Conservation (phyloP, 1,140 invertebrate species). For the Bombus vancouverensis region DNA sequence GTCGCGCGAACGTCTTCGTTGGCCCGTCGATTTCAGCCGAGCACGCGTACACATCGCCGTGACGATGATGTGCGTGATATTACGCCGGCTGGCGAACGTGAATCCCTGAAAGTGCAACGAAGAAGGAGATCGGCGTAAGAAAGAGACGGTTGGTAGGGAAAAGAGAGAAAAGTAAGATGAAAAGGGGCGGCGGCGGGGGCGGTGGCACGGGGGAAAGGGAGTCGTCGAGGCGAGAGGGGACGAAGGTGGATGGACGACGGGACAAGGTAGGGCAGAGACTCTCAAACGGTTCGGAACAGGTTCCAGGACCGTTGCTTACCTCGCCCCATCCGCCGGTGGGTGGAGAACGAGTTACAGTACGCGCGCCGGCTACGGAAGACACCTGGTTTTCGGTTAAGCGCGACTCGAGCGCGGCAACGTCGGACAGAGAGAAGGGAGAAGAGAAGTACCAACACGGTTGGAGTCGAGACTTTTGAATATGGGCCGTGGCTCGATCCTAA, state of each 20-base stretch:
- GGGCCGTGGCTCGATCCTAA: constrained; percentile 20
- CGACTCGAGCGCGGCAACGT: constrained; percentile 69
- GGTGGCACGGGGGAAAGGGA: constrained; percentile 42
- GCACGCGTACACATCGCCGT: constrained; percentile 71
- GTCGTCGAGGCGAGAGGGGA: constrained; percentile 44
- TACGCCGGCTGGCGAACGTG: constrained; percentile 71
- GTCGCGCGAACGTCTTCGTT: constrained; percentile 25
- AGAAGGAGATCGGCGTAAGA: not conserved
- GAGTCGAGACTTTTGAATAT: constrained; percentile 32
- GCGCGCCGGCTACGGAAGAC: constrained; percentile 72
- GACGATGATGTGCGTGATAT: constrained; percentile 77
- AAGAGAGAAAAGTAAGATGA: constrained; percentile 29
- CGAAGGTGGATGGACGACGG: constrained; percentile 56
- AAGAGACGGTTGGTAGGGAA: not conserved
- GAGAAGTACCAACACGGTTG: not conserved
- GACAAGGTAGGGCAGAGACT: constrained; percentile 70
- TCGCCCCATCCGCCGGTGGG: constrained; percentile 70
- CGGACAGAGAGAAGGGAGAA: constrained; percentile 58
- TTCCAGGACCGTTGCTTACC: constrained; percentile 74
- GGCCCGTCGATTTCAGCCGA: constrained; percentile 18
- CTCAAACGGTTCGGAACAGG: constrained; percentile 76
- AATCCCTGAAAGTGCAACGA: constrained; percentile 26
- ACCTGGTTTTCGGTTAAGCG: constrained; percentile 74
- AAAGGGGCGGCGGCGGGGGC: constrained; percentile 39
- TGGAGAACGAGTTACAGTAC: constrained; percentile 75